Percentiles rank a stretch among this genome's conserved stretches.
Conservation (phyloP, 2,888 invertebrate species). For the Drosophila acutilabella region DNA sequence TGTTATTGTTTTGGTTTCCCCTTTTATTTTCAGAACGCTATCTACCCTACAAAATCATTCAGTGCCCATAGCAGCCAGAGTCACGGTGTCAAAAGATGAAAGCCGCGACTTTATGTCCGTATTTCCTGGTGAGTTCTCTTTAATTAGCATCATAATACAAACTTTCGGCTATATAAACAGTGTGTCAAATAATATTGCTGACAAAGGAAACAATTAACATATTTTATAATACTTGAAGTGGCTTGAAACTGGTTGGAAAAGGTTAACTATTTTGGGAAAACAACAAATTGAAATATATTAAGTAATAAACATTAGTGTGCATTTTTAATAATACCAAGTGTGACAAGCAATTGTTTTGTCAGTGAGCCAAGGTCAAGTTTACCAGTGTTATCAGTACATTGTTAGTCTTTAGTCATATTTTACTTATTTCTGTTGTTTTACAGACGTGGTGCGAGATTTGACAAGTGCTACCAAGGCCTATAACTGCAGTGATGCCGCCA, state of each 20-base stretch:
- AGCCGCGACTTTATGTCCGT: conserved; percentile 94
- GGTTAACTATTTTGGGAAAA: no score
- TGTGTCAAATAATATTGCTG: background rate
- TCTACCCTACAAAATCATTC: conserved; percentile 83
- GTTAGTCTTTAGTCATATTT: no score
- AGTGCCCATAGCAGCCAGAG: conserved; percentile 86
- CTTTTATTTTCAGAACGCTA: conserved; percentile 77
- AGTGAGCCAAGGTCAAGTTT: background rate
- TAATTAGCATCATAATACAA: conserved; percentile 70
- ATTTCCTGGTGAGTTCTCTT: conserved; percentile 87
- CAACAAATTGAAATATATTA: no score
- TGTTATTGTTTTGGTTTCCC: conserved; percentile 16
- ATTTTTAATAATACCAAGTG: background rate
- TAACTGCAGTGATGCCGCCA: conserved; percentile 92
- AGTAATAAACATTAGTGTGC: no score
- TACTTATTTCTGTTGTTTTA: background rate
- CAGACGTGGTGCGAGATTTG: conserved; percentile 92
- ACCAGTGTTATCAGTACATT: no score
- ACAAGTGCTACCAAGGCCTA: conserved; percentile 91
- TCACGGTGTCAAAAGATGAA: conserved; percentile 92
- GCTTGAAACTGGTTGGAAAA: no score
- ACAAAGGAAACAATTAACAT: background rate
- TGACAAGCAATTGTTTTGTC: background rate
- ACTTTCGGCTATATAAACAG: conserved; percentile 11
- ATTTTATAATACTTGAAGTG: no score